Evolutionary conservation across 2,888 invertebrate genomes (phyloP), one percentile per base, ranked within the genome.

Genomic region (Electrophaes corylata): DNA sequence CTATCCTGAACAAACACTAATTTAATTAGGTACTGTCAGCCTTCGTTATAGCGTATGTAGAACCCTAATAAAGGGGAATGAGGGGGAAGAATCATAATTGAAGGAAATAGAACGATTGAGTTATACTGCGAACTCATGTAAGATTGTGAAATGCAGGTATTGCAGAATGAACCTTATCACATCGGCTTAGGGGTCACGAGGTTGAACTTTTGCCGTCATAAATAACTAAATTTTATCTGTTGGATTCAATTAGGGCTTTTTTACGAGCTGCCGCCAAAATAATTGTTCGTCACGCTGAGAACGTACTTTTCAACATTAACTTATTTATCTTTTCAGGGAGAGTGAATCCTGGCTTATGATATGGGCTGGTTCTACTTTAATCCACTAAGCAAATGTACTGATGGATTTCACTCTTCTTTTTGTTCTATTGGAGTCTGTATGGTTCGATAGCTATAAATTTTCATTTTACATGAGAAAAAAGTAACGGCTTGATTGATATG

Each of bases 1-100:
- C 65, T 64, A 62, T 60, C 66, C 62, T 66, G 52, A 64, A 62
- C 65, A 69, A 67, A 69, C 62, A 70, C 58, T 70, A 57, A 69
- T 65, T 65, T 65, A 64, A 67, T 66, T 64, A 67, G 60, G n/a
- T n/a, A n/a, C 54, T 49, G 29, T 19, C 16, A 26, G 48, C 26
- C 14, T 61, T 56, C 60, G 55, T 59, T 39, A 60, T 57, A 61
- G 49, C 58, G 49, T 26, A 46, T 60, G 50, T 53, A 35, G 16
- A 18, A 19, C 52, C 39, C 8, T 35, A 18, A 26, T 16, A 6
- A 11, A 26, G 26, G 40, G 11, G 39, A 1, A 11, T 10, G 40
- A 23, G 44, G 45, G 41, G 33, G 39, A 50, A 45, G 58, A 57
- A 50, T 54, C 55, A 55, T 67, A 69, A 66, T 66, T 63, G 64